These are phyloP conservation scores for Pristiophorus japonicus DNA, from an alignment of 2,113 vertebrate species.

Conservation along the genomic window DNA sequence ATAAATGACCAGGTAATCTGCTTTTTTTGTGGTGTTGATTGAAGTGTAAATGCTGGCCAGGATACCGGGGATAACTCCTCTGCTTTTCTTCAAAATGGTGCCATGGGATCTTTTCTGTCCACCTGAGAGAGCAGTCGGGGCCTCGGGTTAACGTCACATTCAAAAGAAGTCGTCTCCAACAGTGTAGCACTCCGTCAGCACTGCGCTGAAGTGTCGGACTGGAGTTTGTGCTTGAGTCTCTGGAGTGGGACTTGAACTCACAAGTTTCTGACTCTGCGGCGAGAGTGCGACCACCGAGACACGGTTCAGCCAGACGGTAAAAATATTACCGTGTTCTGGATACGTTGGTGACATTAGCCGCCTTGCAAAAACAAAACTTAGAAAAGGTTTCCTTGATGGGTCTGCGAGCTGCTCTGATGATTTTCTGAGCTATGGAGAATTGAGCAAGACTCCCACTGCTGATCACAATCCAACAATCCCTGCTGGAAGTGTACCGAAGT, in stretches of 20 bases:
- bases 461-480: not conserved
- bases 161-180: not conserved
- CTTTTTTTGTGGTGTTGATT: not conserved
- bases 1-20: not conserved
- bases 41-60: not conserved
- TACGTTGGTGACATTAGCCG: not conserved
- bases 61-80: not conserved
- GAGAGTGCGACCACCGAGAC: not conserved
- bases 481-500: not conserved
- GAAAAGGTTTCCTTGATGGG: not conserved
- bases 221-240: not conserved
- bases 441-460: no score
- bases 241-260: not conserved
- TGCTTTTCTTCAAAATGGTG: not conserved
- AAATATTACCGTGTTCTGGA: not conserved
- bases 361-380: not conserved
- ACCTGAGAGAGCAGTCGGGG: not conserved
- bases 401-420: not conserved
- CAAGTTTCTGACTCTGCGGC: not conserved
- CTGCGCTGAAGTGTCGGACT: not conserved
- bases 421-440: not conserved
- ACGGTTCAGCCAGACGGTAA: not conserved
- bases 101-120: not conserved
- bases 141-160: not conserved
- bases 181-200: not conserved